Evolutionary conservation across 2,888 invertebrate genomes (phyloP), one percentile per base, ranked within the genome.

Genomic region (Syrphus vitripennis): DNA sequence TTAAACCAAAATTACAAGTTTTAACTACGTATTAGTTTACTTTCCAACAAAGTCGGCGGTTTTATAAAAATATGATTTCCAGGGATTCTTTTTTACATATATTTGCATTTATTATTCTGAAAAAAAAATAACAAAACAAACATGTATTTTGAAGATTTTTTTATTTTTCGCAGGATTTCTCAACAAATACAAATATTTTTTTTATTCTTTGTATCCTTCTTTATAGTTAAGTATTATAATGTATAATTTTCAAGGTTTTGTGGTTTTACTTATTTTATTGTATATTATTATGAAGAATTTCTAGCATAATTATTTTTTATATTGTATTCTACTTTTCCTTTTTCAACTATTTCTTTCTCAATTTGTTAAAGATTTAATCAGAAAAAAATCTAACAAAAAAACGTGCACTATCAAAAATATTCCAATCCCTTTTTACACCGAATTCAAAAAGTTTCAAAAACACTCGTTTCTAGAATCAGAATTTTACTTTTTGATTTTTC

Each of bases 171-270:
- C 40, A 26, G 75, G 16, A 45, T 81, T 59, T 48, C 40, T 61
- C 61, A 75, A 61, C 69, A 70, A 31, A 72, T 81, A 75, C 42
- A 81, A 75, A 81, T 42, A 40, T 48, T 71, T 42, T 55, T 65
- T 14, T 29, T 10, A 26, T 40, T 14, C 53, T 45, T 74, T 65
- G 31, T 16, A 50, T 53, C 40, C 42, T 42, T 55, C n/a, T n/a
- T 29, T 29, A 55, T 29, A 53, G 29, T 16, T 16, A 57, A 34
- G 31, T 83, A 61, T 42, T 24, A 53, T 42, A 40, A 48, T 14
- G 4, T 10, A 12, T 14, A 24, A 37, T 40, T 10, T 63, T 55
- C 37, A 61, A 34, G 24, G 37, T 34, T 61, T 24, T 50, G 3
- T 24, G 24, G n/a, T n/a, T 9, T 24, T 21, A 40, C 61, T 40